Evolutionary conservation across 1,140 invertebrate species (phyloP), one percentile per base, ranked within the genome.

Genomic region (Danaus melanippus): DNA sequence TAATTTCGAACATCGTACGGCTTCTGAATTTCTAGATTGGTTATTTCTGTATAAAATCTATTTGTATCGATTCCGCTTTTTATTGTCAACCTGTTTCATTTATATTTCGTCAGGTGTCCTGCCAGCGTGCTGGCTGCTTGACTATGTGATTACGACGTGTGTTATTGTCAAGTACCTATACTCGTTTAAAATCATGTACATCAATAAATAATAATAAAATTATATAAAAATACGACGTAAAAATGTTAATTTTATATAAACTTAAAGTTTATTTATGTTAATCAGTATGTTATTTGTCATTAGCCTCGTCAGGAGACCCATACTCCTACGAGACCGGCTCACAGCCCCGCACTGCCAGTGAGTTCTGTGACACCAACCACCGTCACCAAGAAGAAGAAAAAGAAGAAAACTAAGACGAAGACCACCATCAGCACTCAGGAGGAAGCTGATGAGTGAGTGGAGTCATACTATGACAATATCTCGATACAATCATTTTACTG

Each of bases 341-440:
- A 76, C 43, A 83, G 77, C 10, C 79, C 82, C 7, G 75, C 77
- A 39, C 56, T 82, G 43, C 82, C 79, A 7, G 79, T 83, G 2
- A 82, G 77, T 50, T 80, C 82, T 9, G 75, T 77, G 8, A 82
- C 77, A 1, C 67, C 73, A 9, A 66, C 76, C 43, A 73, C 78
- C 2, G 57, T 62, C 0, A 43, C 56, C 41, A 80, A 79, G 64
- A 77, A 77, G 11, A 79, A 80, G 58, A 83, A 81, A 64, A 85
- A 81, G 51, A 47, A 52, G 10, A 82, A 81, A 54, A 21, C 67
- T 9, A 76, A 76, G 56, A 8, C 52, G 42, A 79, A 80, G 47
- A 17, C 60, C 17, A 42, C 58, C 45, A 84, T 67, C 10, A 70
- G 53, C 40, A 72, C 54, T 44, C 70, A 74, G 9, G 63, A 48